Conservation (phyloP, 2,113 vertebrate genomes). For the Dipodomys ordii region DNA sequence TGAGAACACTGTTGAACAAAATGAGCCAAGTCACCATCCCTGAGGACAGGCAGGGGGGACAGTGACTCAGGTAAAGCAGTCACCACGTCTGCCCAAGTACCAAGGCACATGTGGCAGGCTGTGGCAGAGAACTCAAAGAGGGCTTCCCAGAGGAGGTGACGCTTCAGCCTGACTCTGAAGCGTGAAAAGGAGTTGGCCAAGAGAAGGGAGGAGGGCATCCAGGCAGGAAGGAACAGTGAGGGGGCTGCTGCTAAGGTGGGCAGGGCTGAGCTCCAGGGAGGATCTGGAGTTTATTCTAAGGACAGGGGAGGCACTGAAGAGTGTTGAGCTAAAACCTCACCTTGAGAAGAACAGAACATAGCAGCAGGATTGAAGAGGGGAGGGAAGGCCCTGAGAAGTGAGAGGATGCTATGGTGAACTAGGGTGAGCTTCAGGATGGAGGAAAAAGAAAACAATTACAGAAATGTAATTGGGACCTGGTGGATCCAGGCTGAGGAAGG, state of each 20-base stretch:
- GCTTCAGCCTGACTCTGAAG: neutral
- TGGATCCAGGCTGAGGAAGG: neutral
- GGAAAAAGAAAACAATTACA: neutral
- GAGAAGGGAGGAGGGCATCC: neutral
- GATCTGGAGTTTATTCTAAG: neutral
- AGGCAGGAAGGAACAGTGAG: neutral
- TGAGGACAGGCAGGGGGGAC: neutral
- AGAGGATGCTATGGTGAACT: neutral
- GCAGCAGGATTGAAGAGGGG: neutral
- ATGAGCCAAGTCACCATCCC: too few species aligned
- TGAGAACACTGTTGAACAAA: neutral
- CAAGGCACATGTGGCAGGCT: neutral
- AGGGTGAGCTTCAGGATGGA: neutral
- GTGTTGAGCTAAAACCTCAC: neutral
- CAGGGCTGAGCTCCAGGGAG: neutral
- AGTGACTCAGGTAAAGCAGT: neutral
- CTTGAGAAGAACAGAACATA: neutral
- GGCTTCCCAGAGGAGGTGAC: neutral
- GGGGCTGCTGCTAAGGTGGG: neutral
- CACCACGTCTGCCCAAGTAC: neutral
- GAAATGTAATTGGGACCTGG: neutral
- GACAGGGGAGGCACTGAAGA: neutral
- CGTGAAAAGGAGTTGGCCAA: neutral
- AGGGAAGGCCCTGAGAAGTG: neutral
- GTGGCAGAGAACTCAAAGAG: neutral